A percentile compares a stretch with the other conserved stretches of the same genome.
Conservation (phyloP, 2,113 vertebrate species). For the Rhizomys pruinosus region DNA sequence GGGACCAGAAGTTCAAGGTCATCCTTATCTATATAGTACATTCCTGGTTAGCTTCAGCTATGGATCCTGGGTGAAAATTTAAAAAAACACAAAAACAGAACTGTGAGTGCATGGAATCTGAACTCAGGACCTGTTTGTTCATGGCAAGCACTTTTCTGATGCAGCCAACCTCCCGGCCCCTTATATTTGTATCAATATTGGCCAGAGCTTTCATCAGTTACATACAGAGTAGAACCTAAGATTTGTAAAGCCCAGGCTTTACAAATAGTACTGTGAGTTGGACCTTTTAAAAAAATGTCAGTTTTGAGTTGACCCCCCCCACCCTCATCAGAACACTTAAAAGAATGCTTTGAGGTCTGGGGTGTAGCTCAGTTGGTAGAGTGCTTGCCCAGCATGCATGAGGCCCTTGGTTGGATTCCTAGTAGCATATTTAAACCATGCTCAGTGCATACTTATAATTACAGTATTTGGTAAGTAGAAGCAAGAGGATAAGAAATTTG, state of each 20-base stretch:
- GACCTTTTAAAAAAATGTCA: background rate
- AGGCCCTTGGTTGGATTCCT: background rate
- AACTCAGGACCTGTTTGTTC: background rate
- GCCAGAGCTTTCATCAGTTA: background rate
- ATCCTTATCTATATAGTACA: background rate
- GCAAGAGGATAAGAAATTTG: background rate
- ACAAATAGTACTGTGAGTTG: constrained; percentile 33
- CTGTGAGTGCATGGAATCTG: background rate
- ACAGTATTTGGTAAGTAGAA: no score
- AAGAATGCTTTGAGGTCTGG: background rate
- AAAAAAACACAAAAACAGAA: background rate
- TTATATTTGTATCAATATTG: background rate
- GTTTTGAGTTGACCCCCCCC: constrained; percentile 44
- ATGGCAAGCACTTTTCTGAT: background rate
- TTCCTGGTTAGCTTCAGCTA: background rate
- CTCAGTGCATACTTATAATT: no score
- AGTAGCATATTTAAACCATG: background rate
- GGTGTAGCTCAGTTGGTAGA: background rate
- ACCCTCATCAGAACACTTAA: constrained; percentile 27
- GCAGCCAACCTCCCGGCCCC: background rate
- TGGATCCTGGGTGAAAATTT: background rate
- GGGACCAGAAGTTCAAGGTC: background rate
- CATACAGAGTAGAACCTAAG: constrained; percentile 20
- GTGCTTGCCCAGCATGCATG: background rate
- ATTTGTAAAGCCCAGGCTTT: constrained; percentile 59